Evolutionary conservation across 2,888 invertebrate species (phyloP).

Genomic region (Dolomedes plantarius): DNA sequence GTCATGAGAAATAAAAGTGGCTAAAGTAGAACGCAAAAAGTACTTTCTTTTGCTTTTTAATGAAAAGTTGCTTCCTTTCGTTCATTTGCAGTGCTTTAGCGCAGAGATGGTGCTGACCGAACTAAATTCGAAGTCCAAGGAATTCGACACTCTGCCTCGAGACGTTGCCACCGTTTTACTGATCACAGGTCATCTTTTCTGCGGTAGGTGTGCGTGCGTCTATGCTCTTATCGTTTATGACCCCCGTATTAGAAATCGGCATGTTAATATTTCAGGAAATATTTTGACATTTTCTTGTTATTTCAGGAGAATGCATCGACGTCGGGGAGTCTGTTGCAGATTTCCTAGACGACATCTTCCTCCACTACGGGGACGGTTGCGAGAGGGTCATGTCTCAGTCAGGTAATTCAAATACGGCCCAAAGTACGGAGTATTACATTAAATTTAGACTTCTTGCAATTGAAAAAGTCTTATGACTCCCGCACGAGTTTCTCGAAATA

Average conservation of each 20-base stretch:
- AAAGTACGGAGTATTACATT: no score
- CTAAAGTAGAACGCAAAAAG: no score
- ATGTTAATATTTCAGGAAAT: no score
- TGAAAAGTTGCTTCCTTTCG: no score
- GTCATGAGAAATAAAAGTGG: no score
- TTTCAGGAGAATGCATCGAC: constrained; percentile 25
- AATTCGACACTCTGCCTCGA: background rate
- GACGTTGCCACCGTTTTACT: background rate
- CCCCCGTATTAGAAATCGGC: no score
- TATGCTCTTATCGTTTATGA: no score
- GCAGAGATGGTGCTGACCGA: background rate
- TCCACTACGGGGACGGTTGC: constrained; percentile 22
- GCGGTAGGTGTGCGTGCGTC: background rate
- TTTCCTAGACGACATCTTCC: constrained; percentile 27
- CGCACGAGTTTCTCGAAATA: no score
- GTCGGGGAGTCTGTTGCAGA: constrained; percentile 29
- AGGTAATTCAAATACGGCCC: no score
- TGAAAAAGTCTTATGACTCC: no score
- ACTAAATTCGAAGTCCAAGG: background rate
- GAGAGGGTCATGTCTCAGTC: background rate
- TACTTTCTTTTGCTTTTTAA: no score
- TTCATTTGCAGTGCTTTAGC: background rate
- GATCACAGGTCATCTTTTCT: background rate
- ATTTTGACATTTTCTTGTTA: background rate
- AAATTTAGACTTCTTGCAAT: no score